Evolutionary conservation across 2,113 vertebrate genomes (phyloP), one percentile per base, ranked within the genome.

Genomic region (Hippotragus niger): DNA sequence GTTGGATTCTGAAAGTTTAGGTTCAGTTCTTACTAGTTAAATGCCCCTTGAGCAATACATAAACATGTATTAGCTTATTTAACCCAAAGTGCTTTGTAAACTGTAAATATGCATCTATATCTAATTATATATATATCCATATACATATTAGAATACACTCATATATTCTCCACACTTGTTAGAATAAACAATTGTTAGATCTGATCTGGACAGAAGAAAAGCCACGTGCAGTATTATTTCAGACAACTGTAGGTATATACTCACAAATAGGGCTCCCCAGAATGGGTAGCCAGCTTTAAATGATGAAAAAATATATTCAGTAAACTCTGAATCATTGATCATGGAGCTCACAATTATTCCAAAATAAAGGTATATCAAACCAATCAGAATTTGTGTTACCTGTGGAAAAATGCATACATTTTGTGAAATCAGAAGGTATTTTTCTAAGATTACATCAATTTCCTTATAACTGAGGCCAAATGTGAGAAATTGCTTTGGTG

Each of bases 191-290:
- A 29, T 14, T 95, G 81, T 40, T 94, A 83, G 36, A 45, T 47
- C 25, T 67, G 31, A 60, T 53, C 16, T 45, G 10, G 15, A 15
- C 36, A 90, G 88, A 81, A 96, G 23, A 96, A 94, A 95, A 67
- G 6, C 82, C 81, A 27, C n/a, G 2, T 29, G 36, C 47, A 88
- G 29, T 40, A 12, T 86, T 86, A 93, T 67, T 95, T 97, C 78
- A 83, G 47, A 86, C 31, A 52, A 31, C 27, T 43, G 2, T 76
- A 78, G 55, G 58, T 27, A 25, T 80, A 85, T 96, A 98, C 98
- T 98, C 87, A 98, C 98, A 94, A 97, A 50, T 36, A 74, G 4
- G 36, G 98, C 62, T 95, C 98, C 98, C 98, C 98, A 98, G 45
- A 98, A 97, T 57, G 98, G 94, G 31, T 93, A 98, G 21, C 98